Percentiles rank a stretch among this genome's conserved stretches.
Conservation (phyloP, 2,888 invertebrate species). For the Tenthredo mesomela region DNA sequence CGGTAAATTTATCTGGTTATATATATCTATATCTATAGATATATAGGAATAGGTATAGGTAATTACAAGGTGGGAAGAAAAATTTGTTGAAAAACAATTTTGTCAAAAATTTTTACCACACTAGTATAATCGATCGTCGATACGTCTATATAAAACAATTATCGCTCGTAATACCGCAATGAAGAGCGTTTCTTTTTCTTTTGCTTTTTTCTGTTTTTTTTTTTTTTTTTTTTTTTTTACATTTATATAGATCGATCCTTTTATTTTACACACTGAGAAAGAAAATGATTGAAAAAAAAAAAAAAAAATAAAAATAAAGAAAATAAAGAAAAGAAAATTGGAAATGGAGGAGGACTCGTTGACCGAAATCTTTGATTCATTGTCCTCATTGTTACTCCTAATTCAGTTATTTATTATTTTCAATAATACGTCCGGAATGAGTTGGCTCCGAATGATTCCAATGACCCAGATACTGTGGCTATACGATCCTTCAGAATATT, state of each 20-base stretch:
- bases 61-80: background rate
- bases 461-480: slow-evolving; percentile 15
- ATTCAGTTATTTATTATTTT: slow-evolving; percentile 26
- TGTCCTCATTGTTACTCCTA: background rate
- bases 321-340: too few relatives aligned
- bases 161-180: background rate
- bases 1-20: background rate
- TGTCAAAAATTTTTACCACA: background rate
- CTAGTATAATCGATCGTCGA: background rate
- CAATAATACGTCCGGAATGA: slow-evolving; percentile 27
- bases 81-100: background rate
- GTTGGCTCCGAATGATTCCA: slow-evolving; percentile 8
- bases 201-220: too few relatives aligned
- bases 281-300: background rate
- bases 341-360: background rate
- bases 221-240: too few relatives aligned
- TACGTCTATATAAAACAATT: background rate
- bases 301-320: too few relatives aligned
- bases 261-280: background rate
- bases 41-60: background rate
- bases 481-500: background rate
- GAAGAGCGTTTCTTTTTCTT: background rate
- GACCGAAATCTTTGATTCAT: slow-evolving; percentile 28
- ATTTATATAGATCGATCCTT: background rate
- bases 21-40: background rate